Percentiles rank a stretch among this genome's conserved stretches.
Conservation (phyloP, 2,888 invertebrate species). For the Agonum fuliginosum region DNA sequence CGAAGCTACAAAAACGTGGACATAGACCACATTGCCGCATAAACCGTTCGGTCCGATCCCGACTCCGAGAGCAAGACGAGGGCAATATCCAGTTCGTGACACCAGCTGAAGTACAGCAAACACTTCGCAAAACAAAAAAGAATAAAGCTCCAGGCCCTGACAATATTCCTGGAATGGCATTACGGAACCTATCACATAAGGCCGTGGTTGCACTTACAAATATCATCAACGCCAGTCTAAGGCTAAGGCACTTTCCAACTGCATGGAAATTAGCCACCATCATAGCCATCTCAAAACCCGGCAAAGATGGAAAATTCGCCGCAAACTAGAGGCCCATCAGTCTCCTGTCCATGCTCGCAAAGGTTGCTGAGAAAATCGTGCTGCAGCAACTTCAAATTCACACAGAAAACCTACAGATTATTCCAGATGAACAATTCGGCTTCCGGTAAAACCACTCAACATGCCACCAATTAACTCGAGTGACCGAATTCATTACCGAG, state of each 20-base stretch:
- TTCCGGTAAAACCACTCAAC: neutral
- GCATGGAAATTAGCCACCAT: neutral
- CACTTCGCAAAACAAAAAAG: neutral
- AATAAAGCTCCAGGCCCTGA: neutral
- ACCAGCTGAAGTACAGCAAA: too few species aligned
- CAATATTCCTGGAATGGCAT: neutral
- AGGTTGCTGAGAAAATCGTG: neutral
- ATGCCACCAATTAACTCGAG: neutral
- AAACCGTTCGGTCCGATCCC: too few species aligned
- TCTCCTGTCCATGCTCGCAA: neutral
- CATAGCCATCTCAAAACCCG: neutral
- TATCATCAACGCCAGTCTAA: neutral
- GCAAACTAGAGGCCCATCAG: neutral
- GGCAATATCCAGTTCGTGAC: too few species aligned
- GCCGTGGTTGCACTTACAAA: neutral
- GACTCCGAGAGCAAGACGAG: too few species aligned
- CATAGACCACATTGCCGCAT: too few species aligned
- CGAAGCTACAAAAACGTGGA: too few species aligned
- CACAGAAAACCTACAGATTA: neutral
- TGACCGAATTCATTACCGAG: neutral
- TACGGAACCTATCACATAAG: neutral
- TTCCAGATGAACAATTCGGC: neutral
- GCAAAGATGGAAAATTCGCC: neutral
- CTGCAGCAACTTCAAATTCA: neutral
- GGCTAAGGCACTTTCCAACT: neutral